These are phyloP conservation scores for Pelobates fuscus DNA, from an alignment of 2,113 vertebrate genomes.

Conservation along the genomic window DNA sequence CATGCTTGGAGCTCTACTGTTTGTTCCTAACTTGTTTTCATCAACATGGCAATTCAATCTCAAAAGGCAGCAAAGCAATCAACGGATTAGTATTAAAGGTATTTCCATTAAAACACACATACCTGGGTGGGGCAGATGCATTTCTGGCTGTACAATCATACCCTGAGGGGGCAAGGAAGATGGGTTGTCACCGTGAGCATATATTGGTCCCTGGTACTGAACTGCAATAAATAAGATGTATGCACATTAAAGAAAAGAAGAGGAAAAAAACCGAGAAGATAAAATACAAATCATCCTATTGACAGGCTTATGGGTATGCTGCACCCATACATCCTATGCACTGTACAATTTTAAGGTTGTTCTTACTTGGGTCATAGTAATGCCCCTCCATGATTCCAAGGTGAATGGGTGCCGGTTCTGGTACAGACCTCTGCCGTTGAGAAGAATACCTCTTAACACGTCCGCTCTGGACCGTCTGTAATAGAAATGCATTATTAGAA, in stretches of 20 bases:
- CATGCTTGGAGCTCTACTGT: too few relatives aligned
- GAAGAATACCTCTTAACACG: conserved; percentile 95
- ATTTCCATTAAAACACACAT: too few relatives aligned
- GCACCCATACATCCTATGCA: too few relatives aligned
- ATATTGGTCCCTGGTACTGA: conserved; percentile 97
- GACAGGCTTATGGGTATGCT: too few relatives aligned
- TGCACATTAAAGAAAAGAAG: not conserved
- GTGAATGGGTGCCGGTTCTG: conserved; percentile 89
- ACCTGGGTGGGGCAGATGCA: conserved; percentile 88
- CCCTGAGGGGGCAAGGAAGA: conserved; percentile 90
- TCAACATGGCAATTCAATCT: too few relatives aligned
- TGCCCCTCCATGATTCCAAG: conserved; percentile 96
- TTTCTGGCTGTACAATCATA: conserved; percentile 97
- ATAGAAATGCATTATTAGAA: too few relatives aligned
- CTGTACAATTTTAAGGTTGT: too few relatives aligned
- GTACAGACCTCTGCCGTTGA: conserved; percentile 87
- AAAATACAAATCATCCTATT: too few relatives aligned
- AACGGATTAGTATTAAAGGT: too few relatives aligned
- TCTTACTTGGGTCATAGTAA: conserved; percentile 93
- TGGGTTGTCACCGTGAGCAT: conserved; percentile 86
- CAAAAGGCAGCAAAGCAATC: too few relatives aligned
- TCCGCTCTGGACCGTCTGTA: conserved; percentile 75
- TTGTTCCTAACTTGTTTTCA: too few relatives aligned
- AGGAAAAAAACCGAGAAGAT: not conserved
- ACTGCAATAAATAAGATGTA: conserved; percentile 72